Conservation (phyloP, 2,113 vertebrate species). For the Callorhinus ursinus region DNA sequence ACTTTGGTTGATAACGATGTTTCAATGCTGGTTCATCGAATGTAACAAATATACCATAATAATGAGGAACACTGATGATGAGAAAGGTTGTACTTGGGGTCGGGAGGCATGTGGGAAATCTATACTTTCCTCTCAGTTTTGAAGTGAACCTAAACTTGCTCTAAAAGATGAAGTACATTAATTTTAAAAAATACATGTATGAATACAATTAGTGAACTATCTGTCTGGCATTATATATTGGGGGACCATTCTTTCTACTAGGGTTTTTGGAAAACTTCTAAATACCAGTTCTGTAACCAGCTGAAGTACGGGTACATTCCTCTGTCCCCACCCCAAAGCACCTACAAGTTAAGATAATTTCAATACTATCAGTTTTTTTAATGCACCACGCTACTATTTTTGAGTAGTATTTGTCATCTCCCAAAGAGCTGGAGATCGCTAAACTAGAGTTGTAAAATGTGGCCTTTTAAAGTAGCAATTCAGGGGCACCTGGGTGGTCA, state of each 20-base stretch:
- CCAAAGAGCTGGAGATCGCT: not conserved
- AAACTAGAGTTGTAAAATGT: not conserved
- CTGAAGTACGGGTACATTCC: not conserved
- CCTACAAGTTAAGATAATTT: slow-evolving; percentile 3
- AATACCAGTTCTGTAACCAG: not conserved
- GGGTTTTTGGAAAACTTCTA: not conserved
- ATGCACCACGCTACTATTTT: not conserved
- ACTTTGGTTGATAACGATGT: not conserved
- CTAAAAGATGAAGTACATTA: slow-evolving; percentile 7
- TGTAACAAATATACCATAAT: not conserved
- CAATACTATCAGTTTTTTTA: slow-evolving; percentile 29
- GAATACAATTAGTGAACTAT: not conserved
- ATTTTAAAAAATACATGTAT: slow-evolving; percentile 19
- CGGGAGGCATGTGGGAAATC: not conserved
- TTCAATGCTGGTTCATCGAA: not conserved
- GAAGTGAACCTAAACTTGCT: not conserved
- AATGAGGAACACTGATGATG: not conserved
- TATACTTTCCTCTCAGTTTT: not conserved
- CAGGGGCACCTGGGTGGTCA: not conserved
- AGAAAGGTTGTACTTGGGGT: not conserved
- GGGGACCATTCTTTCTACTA: not conserved
- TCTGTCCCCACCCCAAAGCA: not conserved
- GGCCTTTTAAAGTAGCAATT: not conserved
- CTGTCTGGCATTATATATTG: not conserved
- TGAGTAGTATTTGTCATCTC: not conserved